phyloP scores from a whole-genome alignment of 2,113 vertebrate genomes.

The Sturnira hondurensis region DNA sequence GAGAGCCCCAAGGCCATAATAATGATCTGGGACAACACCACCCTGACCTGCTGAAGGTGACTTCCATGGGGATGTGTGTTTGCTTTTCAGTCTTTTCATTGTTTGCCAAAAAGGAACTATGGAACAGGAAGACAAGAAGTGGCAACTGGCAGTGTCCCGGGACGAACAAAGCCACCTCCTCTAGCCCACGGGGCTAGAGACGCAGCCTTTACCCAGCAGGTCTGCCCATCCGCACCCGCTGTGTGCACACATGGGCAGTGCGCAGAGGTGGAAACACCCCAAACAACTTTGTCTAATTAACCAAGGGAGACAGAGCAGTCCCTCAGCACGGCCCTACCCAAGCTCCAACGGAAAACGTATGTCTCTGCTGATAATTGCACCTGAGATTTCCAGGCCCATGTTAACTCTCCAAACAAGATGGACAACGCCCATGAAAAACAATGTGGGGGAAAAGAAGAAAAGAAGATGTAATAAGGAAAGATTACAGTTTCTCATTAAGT shows the following conservation, averaged over 20 bases:
- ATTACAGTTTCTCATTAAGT: neutral
- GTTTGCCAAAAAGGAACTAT: neutral
- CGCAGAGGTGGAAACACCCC: neutral
- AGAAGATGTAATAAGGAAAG: neutral
- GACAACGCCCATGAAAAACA: neutral
- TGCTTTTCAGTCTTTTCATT: neutral
- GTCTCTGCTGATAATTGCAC: slow-evolving; percentile 15
- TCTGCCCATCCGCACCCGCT: neutral
- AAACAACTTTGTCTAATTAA: slow-evolving; percentile 44
- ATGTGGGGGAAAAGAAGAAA: neutral
- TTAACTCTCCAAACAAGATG: neutral
- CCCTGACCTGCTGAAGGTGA: neutral
- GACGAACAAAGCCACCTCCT: neutral
- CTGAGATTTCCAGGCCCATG: neutral
- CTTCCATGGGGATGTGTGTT: neutral
- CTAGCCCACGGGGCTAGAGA: neutral
- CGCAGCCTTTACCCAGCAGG: neutral
- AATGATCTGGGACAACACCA: rapidly evolving
- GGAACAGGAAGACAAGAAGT: neutral
- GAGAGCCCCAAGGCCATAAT: neutral
- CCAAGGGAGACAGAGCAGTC: slow-evolving; percentile 1
- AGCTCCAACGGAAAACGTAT: neutral
- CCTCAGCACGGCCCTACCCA: neutral
- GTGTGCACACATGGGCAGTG: neutral
- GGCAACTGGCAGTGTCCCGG: neutral